Evolutionary conservation across 1,140 invertebrate species (phyloP), one percentile per base, ranked within the genome.

Genomic region (Drosophila tropicalis): DNA sequence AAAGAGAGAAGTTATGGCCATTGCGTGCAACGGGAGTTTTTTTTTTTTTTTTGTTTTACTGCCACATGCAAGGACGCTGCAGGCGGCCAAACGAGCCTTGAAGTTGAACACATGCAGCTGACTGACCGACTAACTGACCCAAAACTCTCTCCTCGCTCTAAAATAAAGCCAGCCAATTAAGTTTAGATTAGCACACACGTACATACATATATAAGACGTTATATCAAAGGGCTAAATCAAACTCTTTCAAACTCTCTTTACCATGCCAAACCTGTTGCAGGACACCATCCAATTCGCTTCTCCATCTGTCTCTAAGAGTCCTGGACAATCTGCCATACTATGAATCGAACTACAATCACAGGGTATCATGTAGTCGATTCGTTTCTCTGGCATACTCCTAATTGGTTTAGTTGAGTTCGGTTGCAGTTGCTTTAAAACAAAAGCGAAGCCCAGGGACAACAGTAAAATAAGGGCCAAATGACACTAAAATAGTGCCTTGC

Each of bases 371-470:
- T 13, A 13, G 36, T 39, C 36, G 36, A 12, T 12, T 34, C 9
- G 1, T 0, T 39, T 39, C 10, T 0, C 12, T 13, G 2, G 1
- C 3, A 39, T 10, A 9, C 10, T 12, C 9, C 13, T 39, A 34
- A 34, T 34, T 7, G 6, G 6, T 34, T 34, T 36, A 22, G 9
- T 55, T 5, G 0, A 29, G 29, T 29, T 6, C 5, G 29, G 29
- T 78, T 82, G 75, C 68, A 65, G 79, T 68, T 87, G 85, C 68
- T 41, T 55, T 87, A 80, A 87, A 87, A 87, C 84, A 87, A 87
- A 89, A 72, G 84, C 72, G 65, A 83, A 72, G 79, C 76, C 76
- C 83, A 79, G 15, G 67, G 61, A 73, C 79, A 73, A 80, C 72
- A 87, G 73, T 81, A 85, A 67, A 67, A 69, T 61, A 80, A 84